A percentile compares a stretch with the other conserved stretches of the same genome.
These are phyloP conservation scores for Willisornis vidua DNA, from an alignment of 2,113 vertebrate genomes.

Conservation along the genomic window DNA sequence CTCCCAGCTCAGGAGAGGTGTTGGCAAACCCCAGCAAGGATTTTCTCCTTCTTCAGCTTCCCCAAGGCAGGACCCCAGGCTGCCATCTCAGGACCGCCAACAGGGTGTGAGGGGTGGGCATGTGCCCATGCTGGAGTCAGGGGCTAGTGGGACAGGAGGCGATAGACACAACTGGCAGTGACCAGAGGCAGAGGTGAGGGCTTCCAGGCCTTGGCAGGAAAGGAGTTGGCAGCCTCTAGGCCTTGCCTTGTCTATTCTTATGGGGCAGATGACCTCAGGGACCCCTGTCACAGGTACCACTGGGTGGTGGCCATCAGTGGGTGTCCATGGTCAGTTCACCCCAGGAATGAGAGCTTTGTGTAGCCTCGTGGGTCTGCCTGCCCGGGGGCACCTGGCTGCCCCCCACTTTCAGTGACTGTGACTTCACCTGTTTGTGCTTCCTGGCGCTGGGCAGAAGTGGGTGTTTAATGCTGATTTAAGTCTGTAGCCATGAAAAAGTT, in stretches of 20 bases:
- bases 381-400: fast-evolving
- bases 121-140: not conserved
- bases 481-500: not conserved
- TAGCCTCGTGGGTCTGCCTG: not conserved
- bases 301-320: not conserved
- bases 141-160: not conserved
- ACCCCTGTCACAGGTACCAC: not conserved
- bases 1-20: not conserved
- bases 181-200: not conserved
- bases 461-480: not conserved
- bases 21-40: not conserved
- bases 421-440: not conserved
- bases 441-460: not conserved
- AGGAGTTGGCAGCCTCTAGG: not conserved
- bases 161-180: not conserved
- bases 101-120: not conserved
- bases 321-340: not conserved
- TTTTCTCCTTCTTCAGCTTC: not conserved
- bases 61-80: not conserved
- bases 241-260: not conserved
- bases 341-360: not conserved
- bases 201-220: not conserved
- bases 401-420: fast-evolving
- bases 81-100: fast-evolving
- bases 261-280: not conserved